Evolutionary conservation across 2,113 vertebrate genomes (phyloP).

Genomic region (Bambusicola thoracicus): DNA sequence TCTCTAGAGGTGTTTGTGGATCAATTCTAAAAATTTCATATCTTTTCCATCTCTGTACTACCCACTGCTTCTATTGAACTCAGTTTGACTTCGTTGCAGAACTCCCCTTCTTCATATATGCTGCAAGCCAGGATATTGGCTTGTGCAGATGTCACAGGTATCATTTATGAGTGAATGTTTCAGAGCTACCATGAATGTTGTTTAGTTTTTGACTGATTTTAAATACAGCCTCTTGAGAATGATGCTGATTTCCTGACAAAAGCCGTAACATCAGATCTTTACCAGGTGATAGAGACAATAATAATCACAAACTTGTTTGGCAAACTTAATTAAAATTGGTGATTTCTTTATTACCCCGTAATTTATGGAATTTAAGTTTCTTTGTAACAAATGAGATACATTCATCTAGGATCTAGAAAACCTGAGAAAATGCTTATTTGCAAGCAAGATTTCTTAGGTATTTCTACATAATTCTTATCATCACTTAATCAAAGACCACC

Average conservation of each 20-base stretch:
- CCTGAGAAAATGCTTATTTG: background rate
- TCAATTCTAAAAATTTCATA: background rate
- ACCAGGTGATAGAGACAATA: background rate
- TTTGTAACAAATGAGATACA: background rate
- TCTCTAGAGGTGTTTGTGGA: constrained; percentile 7
- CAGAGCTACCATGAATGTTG: accelerated
- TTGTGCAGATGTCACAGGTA: constrained; percentile 27
- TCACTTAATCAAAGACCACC: background rate
- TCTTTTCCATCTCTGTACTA: background rate
- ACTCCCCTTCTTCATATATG: background rate
- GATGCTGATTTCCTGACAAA: background rate
- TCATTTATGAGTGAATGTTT: background rate
- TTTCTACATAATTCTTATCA: background rate
- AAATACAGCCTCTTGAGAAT: background rate
- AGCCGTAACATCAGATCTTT: background rate
- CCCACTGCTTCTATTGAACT: background rate
- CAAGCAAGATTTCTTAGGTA: background rate
- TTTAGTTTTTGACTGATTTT: background rate
- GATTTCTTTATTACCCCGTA: background rate
- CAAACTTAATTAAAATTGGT: background rate
- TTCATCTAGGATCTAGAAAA: background rate
- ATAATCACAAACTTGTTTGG: background rate
- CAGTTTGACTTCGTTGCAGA: background rate
- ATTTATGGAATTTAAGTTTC: background rate
- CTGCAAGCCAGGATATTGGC: background rate